phyloP scores from a whole-genome alignment of 2,888 invertebrate species.

The Sisyra terminalis region DNA sequence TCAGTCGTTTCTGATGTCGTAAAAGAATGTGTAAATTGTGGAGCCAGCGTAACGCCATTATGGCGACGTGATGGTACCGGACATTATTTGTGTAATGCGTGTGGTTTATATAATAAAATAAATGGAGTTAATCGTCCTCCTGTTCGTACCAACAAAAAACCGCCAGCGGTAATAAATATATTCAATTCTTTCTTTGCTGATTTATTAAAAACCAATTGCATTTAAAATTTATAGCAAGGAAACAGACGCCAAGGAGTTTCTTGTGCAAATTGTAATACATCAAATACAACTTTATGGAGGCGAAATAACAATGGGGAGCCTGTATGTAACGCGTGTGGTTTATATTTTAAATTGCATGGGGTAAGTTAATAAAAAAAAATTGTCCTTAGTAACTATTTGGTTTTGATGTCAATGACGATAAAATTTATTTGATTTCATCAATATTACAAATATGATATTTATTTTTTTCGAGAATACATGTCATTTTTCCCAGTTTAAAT shows the following conservation, averaged over 20 bases:
- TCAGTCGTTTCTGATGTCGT: slow-evolving; percentile 29
- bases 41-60: slow-evolving; percentile 50
- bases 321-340: slow-evolving; percentile 93
- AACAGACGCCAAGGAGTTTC: slow-evolving; percentile 58
- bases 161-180: slow-evolving; percentile 33
- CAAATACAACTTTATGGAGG: slow-evolving; percentile 93
- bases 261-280: slow-evolving; percentile 93
- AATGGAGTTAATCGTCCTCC: slow-evolving; percentile 61
- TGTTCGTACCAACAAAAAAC: slow-evolving; percentile 48
- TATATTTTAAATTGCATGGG: slow-evolving; percentile 72
- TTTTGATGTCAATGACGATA: background rate
- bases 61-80: slow-evolving; percentile 80
- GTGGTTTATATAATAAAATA: slow-evolving; percentile 43
- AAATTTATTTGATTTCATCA: too few species aligned
- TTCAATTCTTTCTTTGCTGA: slow-evolving; percentile 3
- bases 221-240: slow-evolving; percentile 32
- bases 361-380: slow-evolving; percentile 29
- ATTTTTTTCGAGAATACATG: too few species aligned
- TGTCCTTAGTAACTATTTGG: background rate
- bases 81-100: slow-evolving; percentile 77
- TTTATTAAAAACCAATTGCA: background rate
- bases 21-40: slow-evolving; percentile 56
- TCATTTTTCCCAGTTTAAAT: too few species aligned
- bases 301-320: slow-evolving; percentile 96
- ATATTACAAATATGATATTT: too few species aligned